phyloP scores from a whole-genome alignment of 1,140 invertebrate species.

The Thrips palmi region DNA sequence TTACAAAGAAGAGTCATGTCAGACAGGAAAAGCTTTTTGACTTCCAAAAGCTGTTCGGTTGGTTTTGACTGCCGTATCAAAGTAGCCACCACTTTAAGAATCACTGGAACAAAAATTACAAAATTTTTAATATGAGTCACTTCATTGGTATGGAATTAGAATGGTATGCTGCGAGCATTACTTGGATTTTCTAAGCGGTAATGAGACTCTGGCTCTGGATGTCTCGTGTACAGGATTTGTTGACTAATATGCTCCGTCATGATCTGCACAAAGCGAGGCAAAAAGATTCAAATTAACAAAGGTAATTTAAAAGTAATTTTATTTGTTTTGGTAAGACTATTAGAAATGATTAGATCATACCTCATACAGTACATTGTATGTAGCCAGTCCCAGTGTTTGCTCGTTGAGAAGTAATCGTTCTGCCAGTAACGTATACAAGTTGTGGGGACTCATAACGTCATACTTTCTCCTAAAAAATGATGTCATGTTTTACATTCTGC shows the following conservation, averaged over 20 bases:
- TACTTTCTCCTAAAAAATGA: slow-evolving; percentile 71
- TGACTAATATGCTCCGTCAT: slow-evolving; percentile 92
- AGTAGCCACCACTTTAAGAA: slow-evolving; percentile 95
- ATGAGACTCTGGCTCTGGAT: slow-evolving; percentile 85
- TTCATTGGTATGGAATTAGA: slow-evolving; percentile 7
- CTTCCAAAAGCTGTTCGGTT: slow-evolving; percentile 74
- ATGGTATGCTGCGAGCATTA: slow-evolving; percentile 30
- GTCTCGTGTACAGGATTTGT: slow-evolving; percentile 78
- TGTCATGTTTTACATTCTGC: slow-evolving; percentile 1
- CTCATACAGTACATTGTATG: slow-evolving; percentile 98
- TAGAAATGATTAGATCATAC: slow-evolving; percentile 23
- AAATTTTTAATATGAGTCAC: slow-evolving; percentile 1
- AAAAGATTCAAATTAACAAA: slow-evolving; percentile 9
- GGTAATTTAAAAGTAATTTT: background rate
- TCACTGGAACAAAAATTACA: slow-evolving; percentile 45
- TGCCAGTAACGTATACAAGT: slow-evolving; percentile 89
- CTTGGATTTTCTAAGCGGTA: slow-evolving; percentile 94
- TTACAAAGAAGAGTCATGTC: slow-evolving; percentile 95
- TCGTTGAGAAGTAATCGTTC: slow-evolving; percentile 81
- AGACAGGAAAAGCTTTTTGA: slow-evolving; percentile 90
- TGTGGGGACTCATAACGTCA: slow-evolving; percentile 95
- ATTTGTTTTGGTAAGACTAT: slow-evolving; percentile 8
- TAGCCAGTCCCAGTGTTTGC: slow-evolving; percentile 73
- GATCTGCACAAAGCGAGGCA: slow-evolving; percentile 34
- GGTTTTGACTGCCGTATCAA: slow-evolving; percentile 91